Base-by-base conservation (phyloP, 2,113 vertebrate genomes). In the Lethenteron camtschaticum region DNA sequence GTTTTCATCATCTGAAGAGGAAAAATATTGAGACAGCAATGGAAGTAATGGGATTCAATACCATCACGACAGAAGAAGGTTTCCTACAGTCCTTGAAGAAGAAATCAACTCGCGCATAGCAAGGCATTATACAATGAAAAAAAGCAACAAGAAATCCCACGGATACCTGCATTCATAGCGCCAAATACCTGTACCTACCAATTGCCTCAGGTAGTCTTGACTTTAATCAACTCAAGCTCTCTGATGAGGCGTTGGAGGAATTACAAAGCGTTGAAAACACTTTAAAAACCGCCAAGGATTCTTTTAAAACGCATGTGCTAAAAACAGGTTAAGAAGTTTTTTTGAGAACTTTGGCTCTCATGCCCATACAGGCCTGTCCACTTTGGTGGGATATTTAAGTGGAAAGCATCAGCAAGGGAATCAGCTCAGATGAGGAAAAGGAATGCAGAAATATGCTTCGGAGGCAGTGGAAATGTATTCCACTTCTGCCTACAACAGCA, bases 201-300 rank as follows among this genome's bases (percentile, higher is more conserved):
- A 56, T 81, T 71, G 79, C 79, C 68, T 81, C 79, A 56, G 80
- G 72, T 70, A 59, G 73, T 69, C 78, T 82, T 73, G 55, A 73
- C 11, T 73, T 24, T 24, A 68, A 77, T 3, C 73, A 80, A 55
- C 73, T 83, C 55, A 5, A 2, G 9, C 75, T 83, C 8, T 80
- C 81, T 0, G 75, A 70, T 0, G n/a, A 6, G 1, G 77, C 81
- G n/a, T 69, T 82, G 55, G 69, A 3, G 18, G 78, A 77, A 68
- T 9, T 83, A 68, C 76, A 78, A 18, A 18, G 16, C 16, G 16
- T 18, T 18, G 16, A 18, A 18, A 18, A 18, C 16, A 18, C 16
- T 18, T 18, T 18, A 18, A 18, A 18, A 18, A 18, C 16, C 16
- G 16, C 16, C 16, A 18, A 18, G 16, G 16, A 18, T 18, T 18